A percentile compares a stretch with the other conserved stretches of the same genome.
Conservation (phyloP, 2,888 invertebrate species). For the Diarsia dahlii region DNA sequence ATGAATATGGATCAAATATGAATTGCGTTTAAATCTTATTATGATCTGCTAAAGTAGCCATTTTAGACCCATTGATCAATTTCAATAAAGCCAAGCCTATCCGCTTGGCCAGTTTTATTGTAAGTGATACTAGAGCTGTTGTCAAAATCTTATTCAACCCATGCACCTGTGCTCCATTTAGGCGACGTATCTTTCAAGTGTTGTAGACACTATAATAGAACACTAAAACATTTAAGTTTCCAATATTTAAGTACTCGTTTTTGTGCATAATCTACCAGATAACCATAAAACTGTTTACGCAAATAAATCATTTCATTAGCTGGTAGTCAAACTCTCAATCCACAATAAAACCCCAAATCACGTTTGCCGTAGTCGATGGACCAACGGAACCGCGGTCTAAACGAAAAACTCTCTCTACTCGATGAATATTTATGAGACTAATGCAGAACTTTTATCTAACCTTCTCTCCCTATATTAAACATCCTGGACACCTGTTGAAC, state of each 20-base stretch:
- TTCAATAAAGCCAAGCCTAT: too few relatives aligned
- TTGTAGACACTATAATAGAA: too few relatives aligned
- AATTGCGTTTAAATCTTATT: too few relatives aligned
- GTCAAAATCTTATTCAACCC: too few relatives aligned
- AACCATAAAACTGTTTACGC: neutral
- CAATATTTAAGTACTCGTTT: neutral
- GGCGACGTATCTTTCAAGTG: too few relatives aligned
- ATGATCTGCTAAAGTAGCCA: too few relatives aligned
- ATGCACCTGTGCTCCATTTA: too few relatives aligned
- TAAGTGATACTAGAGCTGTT: too few relatives aligned
- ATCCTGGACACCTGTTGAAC: conserved; percentile 62
- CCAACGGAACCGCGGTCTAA: conserved; percentile 14
- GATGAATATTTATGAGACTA: conserved; percentile 62
- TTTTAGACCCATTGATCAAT: too few relatives aligned
- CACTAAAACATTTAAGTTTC: too few relatives aligned
- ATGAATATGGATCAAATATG: too few relatives aligned
- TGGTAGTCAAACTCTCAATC: neutral
- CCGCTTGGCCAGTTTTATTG: too few relatives aligned
- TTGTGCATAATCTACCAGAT: neutral
- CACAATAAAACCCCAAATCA: conserved; percentile 43
- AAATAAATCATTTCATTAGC: conserved; percentile 4
- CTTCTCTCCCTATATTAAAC: conserved; percentile 54
- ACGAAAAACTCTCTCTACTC: conserved; percentile 17
- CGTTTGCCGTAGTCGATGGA: conserved; percentile 26
- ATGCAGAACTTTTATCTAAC: conserved; percentile 39